These are phyloP conservation scores for Parnassius mnemosyne DNA, from an alignment of 2,888 invertebrate species.

Conservation along the genomic window DNA sequence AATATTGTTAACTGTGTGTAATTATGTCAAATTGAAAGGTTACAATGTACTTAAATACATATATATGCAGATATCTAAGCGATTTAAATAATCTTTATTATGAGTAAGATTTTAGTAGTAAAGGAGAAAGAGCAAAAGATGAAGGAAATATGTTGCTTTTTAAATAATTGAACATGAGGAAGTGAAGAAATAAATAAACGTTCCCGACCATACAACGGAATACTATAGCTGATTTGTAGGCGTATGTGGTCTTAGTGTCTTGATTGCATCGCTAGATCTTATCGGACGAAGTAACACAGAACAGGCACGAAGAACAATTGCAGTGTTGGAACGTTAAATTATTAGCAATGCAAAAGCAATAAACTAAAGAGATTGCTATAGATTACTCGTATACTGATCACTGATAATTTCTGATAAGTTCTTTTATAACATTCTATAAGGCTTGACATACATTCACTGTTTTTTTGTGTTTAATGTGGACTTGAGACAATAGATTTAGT, in stretches of 20 bases:
- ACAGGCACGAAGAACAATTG: constrained; percentile 22
- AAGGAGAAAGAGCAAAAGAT: too few species aligned
- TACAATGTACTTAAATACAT: too few species aligned
- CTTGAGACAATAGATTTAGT: too few species aligned
- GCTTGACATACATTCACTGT: too few species aligned
- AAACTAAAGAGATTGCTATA: constrained; percentile 9
- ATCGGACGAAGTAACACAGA: constrained; percentile 16
- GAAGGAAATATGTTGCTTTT: background rate
- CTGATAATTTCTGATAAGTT: too few species aligned
- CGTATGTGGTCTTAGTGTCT: constrained; percentile 12
- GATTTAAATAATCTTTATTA: too few species aligned
- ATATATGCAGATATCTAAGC: too few species aligned
- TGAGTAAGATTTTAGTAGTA: too few species aligned
- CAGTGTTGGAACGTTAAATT: constrained; percentile 19
- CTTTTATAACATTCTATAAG: too few species aligned
- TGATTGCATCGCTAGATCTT: constrained; percentile 23
- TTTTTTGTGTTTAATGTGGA: too few species aligned
- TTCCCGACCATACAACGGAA: constrained; percentile 7
- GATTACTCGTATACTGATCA: background rate
- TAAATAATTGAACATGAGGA: constrained; percentile 12
- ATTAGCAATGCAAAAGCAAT: constrained; percentile 23
- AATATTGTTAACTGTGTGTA: too few species aligned
- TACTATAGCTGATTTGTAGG: constrained; percentile 17
- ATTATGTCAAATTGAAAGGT: too few species aligned
- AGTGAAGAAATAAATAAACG: constrained; percentile 19